A percentile compares a stretch with the other conserved stretches of the same genome.
These are phyloP conservation scores for Alauda arvensis DNA, from an alignment of 2,797 vertebrate genomes.

Conservation along the genomic window DNA sequence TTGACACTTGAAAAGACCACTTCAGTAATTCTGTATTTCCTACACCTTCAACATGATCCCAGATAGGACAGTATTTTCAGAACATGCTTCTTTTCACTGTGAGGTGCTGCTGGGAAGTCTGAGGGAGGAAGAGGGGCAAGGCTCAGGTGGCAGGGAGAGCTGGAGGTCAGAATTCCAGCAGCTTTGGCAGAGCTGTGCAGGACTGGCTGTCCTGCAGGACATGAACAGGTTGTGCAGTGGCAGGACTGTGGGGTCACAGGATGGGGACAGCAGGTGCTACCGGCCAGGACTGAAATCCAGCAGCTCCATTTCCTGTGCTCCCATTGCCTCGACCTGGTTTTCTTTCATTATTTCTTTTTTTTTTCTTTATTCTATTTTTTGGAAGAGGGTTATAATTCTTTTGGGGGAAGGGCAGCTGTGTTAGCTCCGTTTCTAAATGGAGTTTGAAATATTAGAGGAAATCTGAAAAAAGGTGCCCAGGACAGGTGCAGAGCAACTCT, in stretches of 20 bases:
- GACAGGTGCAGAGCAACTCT: constrained; percentile 13
- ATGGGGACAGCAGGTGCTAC: constrained; percentile 43
- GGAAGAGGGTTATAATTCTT: neutral
- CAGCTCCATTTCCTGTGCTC: constrained; percentile 18
- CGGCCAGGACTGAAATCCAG: neutral
- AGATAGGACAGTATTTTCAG: neutral
- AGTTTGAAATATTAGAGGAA: constrained; percentile 39
- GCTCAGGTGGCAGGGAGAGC: neutral
- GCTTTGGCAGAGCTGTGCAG: neutral
- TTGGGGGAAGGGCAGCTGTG: neutral
- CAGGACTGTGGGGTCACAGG: neutral
- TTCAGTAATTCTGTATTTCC: neutral
- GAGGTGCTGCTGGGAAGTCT: neutral
- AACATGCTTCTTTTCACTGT: neutral
- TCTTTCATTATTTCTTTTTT: neutral
- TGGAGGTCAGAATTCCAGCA: neutral
- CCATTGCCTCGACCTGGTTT: accelerated
- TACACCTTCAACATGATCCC: neutral
- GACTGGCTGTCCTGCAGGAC: neutral
- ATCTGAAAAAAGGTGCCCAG: constrained; percentile 12
- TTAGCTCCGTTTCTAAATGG: neutral
- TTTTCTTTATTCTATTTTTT: neutral
- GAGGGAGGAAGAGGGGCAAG: neutral
- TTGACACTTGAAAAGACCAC: neutral
- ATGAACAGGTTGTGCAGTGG: neutral